A percentile compares a stretch with the other conserved stretches of the same genome.
Evolutionary conservation across 1,140 invertebrate genomes (phyloP).

Genomic region (Zaprionus ornatus): DNA sequence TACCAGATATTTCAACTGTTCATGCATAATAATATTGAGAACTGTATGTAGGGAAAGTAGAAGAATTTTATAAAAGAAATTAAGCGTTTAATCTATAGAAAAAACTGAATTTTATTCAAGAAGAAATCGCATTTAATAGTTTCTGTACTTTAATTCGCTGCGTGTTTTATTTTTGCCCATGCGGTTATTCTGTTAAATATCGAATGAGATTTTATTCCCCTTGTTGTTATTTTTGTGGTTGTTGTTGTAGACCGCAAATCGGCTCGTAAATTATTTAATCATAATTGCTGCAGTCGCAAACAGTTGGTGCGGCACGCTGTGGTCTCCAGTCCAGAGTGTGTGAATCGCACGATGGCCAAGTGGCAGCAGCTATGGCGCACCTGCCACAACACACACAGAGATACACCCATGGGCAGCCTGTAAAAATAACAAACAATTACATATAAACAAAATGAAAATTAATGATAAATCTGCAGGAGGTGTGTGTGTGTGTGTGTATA

Average conservation of each 20-base stretch:
- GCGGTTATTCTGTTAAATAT: constrained; percentile 29
- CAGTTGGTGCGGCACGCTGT: constrained; percentile 7
- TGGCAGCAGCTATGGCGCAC: constrained; percentile 69
- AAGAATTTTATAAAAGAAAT: too few species aligned
- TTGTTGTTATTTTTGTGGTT: not conserved
- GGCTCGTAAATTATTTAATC: constrained; percentile 51
- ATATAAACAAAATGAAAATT: constrained; percentile 52
- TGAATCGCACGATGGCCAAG: constrained; percentile 23
- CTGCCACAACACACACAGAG: constrained; percentile 58
- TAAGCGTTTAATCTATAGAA: too few species aligned
- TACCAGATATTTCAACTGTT: not conserved
- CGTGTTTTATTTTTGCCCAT: constrained; percentile 11
- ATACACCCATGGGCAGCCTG: not conserved
- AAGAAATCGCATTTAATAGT: not conserved
- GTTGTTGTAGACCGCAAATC: constrained; percentile 21
- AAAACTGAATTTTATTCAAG: not conserved
- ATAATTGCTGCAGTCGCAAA: constrained; percentile 34
- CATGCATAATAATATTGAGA: not conserved
- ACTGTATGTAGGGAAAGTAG: not conserved
- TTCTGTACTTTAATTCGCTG: not conserved
- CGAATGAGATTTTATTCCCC: not conserved
- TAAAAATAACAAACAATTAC: constrained; percentile 71
- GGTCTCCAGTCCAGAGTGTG: constrained; percentile 1
- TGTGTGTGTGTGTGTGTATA: not conserved
- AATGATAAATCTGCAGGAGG: constrained; percentile 55